Evolutionary conservation across 2,888 invertebrate species (phyloP).

Genomic region (Tenthredo amoena): DNA sequence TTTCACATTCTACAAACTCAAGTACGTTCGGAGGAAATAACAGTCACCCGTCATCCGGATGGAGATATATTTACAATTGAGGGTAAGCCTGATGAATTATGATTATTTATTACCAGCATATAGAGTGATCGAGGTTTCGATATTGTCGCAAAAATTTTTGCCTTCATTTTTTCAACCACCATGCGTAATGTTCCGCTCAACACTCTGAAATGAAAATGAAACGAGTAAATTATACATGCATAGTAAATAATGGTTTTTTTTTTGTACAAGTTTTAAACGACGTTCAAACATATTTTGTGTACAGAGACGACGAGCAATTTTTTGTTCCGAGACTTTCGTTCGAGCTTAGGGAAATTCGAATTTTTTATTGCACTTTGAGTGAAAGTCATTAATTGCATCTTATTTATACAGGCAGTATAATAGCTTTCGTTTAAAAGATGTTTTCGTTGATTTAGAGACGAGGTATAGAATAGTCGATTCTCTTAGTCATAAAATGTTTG

Average conservation of each 20-base stretch:
- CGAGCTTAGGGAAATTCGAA: too few species aligned
- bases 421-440: neutral
- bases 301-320: too few species aligned
- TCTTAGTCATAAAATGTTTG: neutral
- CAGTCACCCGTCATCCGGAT: slow-evolving; percentile 72
- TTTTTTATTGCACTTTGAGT: neutral
- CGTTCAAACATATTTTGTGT: too few species aligned
- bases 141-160: neutral
- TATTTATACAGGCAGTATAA: neutral
- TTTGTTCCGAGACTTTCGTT: too few species aligned
- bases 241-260: too few species aligned
- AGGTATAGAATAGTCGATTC: neutral
- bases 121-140: neutral
- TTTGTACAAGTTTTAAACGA: too few species aligned
- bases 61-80: slow-evolving; percentile 74
- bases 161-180: neutral
- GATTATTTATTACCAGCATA: neutral
- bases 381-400: neutral
- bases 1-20: slow-evolving; percentile 65
- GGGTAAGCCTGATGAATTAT: slow-evolving; percentile 63
- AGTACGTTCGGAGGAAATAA: slow-evolving; percentile 67
- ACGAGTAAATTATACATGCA: too few species aligned
- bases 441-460: neutral
- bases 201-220: too few species aligned
- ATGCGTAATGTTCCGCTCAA: too few species aligned